Conservation (phyloP, 2,888 invertebrate species). For the Hydrotaea diabolus region DNA sequence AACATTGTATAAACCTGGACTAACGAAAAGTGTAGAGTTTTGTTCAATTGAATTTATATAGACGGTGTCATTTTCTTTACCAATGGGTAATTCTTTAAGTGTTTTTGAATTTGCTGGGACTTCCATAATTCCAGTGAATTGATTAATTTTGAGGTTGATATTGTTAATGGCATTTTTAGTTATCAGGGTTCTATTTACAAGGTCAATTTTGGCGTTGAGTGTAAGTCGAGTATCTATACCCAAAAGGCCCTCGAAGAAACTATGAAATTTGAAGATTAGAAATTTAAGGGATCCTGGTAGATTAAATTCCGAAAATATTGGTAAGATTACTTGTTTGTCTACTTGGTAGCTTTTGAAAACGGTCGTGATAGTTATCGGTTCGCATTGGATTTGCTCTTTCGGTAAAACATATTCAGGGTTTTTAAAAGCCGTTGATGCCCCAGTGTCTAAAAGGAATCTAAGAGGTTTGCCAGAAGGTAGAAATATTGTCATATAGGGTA, state of each 20-base stretch:
- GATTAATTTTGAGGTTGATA: neutral
- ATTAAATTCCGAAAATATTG: too few relatives aligned
- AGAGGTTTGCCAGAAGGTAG: slow-evolving; percentile 8
- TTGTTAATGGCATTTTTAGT: neutral
- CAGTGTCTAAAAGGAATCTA: slow-evolving; percentile 5
- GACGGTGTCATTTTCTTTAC: neutral
- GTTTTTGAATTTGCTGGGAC: neutral
- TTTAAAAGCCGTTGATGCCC: too few relatives aligned
- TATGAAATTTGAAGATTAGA: neutral
- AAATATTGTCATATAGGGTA: neutral
- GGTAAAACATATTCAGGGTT: too few relatives aligned
- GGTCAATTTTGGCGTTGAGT: neutral
- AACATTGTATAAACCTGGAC: neutral
- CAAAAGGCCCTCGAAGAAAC: neutral
- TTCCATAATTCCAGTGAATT: neutral
- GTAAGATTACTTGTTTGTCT: too few relatives aligned
- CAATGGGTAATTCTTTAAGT: neutral
- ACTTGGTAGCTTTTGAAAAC: too few relatives aligned
- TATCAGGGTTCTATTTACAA: neutral
- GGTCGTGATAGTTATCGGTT: too few relatives aligned
- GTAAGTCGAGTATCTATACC: neutral
- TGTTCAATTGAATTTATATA: neutral
- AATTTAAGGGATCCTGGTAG: too few relatives aligned
- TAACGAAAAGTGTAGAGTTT: neutral
- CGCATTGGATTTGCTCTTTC: too few relatives aligned